Percentiles rank a stretch among this genome's conserved stretches.
Conservation (phyloP, 2,797 vertebrate species). For the Ctenosaura bakeri region DNA sequence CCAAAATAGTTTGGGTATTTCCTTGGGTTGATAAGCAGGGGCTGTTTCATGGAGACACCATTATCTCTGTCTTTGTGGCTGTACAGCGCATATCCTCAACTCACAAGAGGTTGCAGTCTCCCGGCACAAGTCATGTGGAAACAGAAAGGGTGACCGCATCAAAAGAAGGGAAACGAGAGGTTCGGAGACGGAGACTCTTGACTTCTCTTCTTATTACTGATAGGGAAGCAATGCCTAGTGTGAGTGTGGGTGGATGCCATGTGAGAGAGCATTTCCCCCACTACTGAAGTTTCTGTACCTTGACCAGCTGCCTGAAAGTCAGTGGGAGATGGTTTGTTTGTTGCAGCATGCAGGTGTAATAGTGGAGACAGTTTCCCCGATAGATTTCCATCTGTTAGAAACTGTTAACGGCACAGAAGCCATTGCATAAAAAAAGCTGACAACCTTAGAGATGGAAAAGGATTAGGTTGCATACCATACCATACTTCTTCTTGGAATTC, state of each 20-base stretch:
- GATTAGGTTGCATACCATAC: neutral
- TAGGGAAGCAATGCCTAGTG: neutral
- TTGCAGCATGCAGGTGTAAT: neutral
- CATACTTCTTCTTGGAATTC: too few relatives aligned
- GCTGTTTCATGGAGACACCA: too few relatives aligned
- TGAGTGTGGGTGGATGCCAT: too few relatives aligned
- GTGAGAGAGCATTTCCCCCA: neutral
- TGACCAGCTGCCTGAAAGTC: neutral
- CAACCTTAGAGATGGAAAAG: neutral
- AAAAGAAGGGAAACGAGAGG: neutral
- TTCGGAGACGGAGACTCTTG: too few relatives aligned
- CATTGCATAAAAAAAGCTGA: neutral
- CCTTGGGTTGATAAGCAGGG: neutral
- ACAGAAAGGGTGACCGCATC: neutral
- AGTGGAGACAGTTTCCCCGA: neutral
- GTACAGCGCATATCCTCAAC: neutral
- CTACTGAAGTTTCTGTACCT: neutral
- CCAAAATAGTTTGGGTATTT: constrained; percentile 40
- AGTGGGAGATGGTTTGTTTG: too few relatives aligned
- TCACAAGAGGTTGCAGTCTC: neutral
- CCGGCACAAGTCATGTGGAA: neutral
- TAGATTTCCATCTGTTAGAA: neutral
- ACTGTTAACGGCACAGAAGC: neutral
- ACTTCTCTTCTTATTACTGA: neutral
- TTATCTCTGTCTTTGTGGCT: constrained; percentile 24